Percentiles rank a stretch among this genome's conserved stretches.
phyloP scores from a whole-genome alignment of 1,140 invertebrate genomes.

The Lepidurus apus region DNA sequence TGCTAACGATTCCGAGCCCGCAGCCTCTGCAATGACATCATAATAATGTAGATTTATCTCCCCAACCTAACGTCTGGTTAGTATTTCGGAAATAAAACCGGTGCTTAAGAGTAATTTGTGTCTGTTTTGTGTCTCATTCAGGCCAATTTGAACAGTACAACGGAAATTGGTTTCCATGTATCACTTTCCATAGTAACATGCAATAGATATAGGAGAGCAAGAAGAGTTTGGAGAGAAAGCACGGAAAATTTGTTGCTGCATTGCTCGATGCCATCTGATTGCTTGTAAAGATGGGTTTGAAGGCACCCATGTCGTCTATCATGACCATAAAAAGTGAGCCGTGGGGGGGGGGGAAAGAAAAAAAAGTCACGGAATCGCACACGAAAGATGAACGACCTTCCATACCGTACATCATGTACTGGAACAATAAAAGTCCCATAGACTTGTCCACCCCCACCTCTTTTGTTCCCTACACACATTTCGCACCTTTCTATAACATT shows the following conservation, averaged over 20 bases:
- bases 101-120: background rate
- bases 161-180: no score
- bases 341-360: background rate
- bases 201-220: background rate
- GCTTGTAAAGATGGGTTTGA: conserved; percentile 19
- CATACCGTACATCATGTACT: conserved; percentile 14
- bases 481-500: background rate
- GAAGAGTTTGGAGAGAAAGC: background rate
- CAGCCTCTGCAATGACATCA: background rate
- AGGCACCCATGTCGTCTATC: background rate
- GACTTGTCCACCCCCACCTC: background rate
- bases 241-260: background rate
- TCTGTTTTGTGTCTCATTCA: no score
- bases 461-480: background rate
- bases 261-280: background rate
- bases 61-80: background rate
- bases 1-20: background rate
- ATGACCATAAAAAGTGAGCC: background rate
- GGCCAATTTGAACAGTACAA: no score
- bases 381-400: background rate
- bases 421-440: background rate
- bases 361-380: background rate
- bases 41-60: background rate
- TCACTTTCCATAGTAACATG: background rate
- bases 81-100: background rate